A percentile compares a stretch with the other conserved stretches of the same genome.
These are phyloP conservation scores for Seriola quinqueradiata DNA, from an alignment of 2,113 vertebrate genomes.

Conservation along the genomic window DNA sequence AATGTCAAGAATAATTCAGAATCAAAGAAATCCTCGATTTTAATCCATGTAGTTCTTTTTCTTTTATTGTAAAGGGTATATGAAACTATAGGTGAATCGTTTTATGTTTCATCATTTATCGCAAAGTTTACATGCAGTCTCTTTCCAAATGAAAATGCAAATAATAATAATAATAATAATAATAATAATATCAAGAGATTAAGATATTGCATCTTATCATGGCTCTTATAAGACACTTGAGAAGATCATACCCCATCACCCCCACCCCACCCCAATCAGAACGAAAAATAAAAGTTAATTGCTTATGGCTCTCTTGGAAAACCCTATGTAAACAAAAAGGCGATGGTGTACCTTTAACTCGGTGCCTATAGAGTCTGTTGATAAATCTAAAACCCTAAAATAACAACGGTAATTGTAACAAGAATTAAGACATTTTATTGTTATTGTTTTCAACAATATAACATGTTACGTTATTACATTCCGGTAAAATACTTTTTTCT, in stretches of 20 bases:
- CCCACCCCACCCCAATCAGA: slow-evolving; percentile 21
- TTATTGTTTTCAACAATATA: slow-evolving; percentile 83
- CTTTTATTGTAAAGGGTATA: slow-evolving; percentile 89
- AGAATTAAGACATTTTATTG: slow-evolving; percentile 86
- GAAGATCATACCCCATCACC: slow-evolving; percentile 65
- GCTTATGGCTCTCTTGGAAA: slow-evolving; percentile 78
- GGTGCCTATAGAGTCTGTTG: slow-evolving; percentile 65
- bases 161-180: slow-evolving; percentile 75
- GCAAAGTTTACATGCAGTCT: slow-evolving; percentile 87
- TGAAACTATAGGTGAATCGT: slow-evolving; percentile 85
- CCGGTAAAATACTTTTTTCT: slow-evolving; percentile 71
- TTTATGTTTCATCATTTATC: slow-evolving; percentile 83
- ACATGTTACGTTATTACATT: slow-evolving; percentile 79
- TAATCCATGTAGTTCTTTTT: slow-evolving; percentile 71
- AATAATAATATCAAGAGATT: slow-evolving; percentile 78
- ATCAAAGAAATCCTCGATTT: slow-evolving; percentile 74
- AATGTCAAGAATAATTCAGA: slow-evolving; percentile 54
- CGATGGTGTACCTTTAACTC: slow-evolving; percentile 62
- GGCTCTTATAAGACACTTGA: slow-evolving; percentile 80
- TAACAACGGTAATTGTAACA: slow-evolving; percentile 79
- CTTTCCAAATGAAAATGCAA: slow-evolving; percentile 82
- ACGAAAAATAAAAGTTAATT: slow-evolving; percentile 68
- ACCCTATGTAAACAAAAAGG: slow-evolving; percentile 80
- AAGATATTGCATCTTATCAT: slow-evolving; percentile 73
- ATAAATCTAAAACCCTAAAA: slow-evolving; percentile 73